Base-by-base conservation (phyloP, 2,797 vertebrate species). In the Champsocephalus gunnari region DNA sequence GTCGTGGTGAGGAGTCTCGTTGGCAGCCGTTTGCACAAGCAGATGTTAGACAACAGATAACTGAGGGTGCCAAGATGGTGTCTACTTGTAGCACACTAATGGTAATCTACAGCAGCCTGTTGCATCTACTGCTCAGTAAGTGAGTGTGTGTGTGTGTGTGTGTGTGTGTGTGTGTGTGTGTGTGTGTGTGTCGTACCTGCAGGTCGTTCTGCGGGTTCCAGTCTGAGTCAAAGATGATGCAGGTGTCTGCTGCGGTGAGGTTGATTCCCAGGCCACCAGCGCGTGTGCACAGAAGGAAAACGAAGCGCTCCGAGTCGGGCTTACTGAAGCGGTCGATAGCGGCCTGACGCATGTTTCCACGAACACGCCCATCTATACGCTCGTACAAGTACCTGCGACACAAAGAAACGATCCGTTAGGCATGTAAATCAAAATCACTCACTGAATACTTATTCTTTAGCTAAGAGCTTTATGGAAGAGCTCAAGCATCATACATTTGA, bases 191-290 rank as follows among this genome's bases (percentile, higher is more conserved):
- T 41, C 4, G 1, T 90, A 99, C 98, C 97, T 99, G 98, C 88
- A 99, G 95, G 89, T 99, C 98, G 57, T 99, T 99, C 81, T 99
- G 98, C 74, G 98, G 98, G 93, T 99, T 99, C 98, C 98, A 99
- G 92, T 99, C 98, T 41, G 97, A 99, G 94, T 99, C 98, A 88
- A 99, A 99, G 89, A 99, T 99, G 82, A 99, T 99, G 84, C 98
- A 99, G 0, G 98, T 99, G 80, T 99, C 98, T 57, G 98, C 98
- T 66, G 98, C 98, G 41, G 98, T 99, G 78, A 99, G 91, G 89
- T 99, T 99, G 91, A 99, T 99, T 81, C 98, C 98, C 79, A 99
- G 90, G 17, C 98, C 98, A 51, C 98, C 98, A 32, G 98, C 98
- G 90, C 98, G 94, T 58, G 98, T 99, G 78, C 98, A 99, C 56